Base-by-base conservation (phyloP, 2,888 invertebrate genomes). In the Drosophila incognita region DNA sequence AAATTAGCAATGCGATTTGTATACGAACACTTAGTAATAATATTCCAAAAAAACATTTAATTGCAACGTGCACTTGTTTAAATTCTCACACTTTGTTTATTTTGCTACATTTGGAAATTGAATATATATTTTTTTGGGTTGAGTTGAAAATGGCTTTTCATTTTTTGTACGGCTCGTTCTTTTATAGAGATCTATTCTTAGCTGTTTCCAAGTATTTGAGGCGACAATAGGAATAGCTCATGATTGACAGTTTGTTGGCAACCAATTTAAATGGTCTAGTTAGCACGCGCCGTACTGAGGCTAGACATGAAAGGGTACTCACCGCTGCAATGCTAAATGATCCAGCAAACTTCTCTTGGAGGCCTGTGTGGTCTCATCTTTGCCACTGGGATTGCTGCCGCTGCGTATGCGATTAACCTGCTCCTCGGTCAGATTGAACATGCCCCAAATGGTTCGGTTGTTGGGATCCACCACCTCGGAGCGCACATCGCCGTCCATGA, bases 381-480 rank as follows among this genome's bases (percentile, higher is more conserved):
- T 84, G 69, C 81, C 86, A 24, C 70, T 80, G 13, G 89, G 81
- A 65, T 84, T 91, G 40, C 76, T 79, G 56, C 89, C 87, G 63
- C 80, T 89, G 63, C 82, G 79, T 62, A 92, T 90, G 68, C 87
- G 87, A 48, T 82, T 89, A 60, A 93, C 83, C 69, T 92, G 89
- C 54, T 90, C 93, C 29, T 90, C 86, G 62, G 93, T 93, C 38
- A 93, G 74, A 82, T 93, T 92, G 74, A 93, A 93, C 65, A 88
- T 88, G 40, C 83, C 74, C 70, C 91, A 83, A 31, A 93, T 89
- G 27, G 89, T 87, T 61, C 91, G 87, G 70, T 93, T 92, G 24
- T 90, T 91, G 49, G 89, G 87, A 80, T 92, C 92, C 8, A 92
- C 92, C 52, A 85, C 81, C 75, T 91, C 92, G 15, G 92, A 92